Base-by-base conservation (phyloP, 2,113 vertebrate genomes). In the Planiliza haematocheilus region DNA sequence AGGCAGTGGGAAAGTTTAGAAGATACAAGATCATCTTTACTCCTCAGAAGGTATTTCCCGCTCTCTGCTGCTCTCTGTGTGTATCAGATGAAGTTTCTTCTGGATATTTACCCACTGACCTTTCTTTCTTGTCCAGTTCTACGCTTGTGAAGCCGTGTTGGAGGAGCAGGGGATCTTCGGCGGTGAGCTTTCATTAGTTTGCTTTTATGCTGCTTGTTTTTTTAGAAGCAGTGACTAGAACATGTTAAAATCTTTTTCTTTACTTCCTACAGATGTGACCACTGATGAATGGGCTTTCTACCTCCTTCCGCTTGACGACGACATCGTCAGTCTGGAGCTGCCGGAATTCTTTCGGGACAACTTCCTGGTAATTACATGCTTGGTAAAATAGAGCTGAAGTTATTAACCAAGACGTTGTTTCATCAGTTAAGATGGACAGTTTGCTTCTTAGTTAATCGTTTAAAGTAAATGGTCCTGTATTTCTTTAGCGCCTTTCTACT, bases 21-120 rank as follows among this genome's bases (percentile, higher is more conserved):
- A 95, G 92, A 83, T 99, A 99, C 87, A 99, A 98, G 89, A 95
- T 99, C 3, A 97, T 99, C 88, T 98, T 98, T 82, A 96, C 95
- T 17, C 98, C 98, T 68, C 97, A 97, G 71, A 99, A 98, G 95
- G 97, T 97, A 68, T 80, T 20, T 90, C 55, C 24, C 24, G 24
- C 24, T 16, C 13, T 36, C 16, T 68, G 24, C 38, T 42, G 42
- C 17, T 14, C 20, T 70, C 0, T 53, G 13, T 81, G 24, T 13
- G 1, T 41, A 37, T 30, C 62, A 10, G 12, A 20, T 39, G 0
- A 0, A 74, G 8, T 4, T 21, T 41, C 0, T 45, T 58, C 3
- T 30, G 24, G 12, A 38, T 43, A 4, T 53, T 78, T 1, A 46
- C 61, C 36, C 12, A 1, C 42, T 58, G 43, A 12, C 49, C 7